A percentile compares a stretch with the other conserved stretches of the same genome.
These are phyloP conservation scores for Elysia crispata DNA, from an alignment of 2,888 invertebrate genomes.

Conservation along the genomic window DNA sequence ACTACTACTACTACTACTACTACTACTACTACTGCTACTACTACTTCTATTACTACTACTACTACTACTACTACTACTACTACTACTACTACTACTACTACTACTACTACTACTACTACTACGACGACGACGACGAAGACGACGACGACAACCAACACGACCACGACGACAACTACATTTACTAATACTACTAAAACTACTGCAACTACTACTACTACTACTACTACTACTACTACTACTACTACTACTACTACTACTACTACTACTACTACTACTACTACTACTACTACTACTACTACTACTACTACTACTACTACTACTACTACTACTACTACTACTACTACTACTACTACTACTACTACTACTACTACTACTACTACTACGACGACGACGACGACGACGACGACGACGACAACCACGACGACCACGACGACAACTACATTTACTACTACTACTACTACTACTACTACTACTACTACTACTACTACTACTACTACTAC, in stretches of 20 bases:
- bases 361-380: too few species aligned
- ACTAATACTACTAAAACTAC: too few species aligned
- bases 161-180: too few species aligned
- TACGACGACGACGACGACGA: too few species aligned
- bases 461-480: background rate
- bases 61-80: constrained; percentile 47
- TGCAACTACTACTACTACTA: constrained; percentile 14
- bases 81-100: constrained; percentile 36
- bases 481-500: background rate
- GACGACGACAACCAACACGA: too few species aligned
- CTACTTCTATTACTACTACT: constrained; percentile 49
- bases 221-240: constrained; percentile 9
- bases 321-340: constrained; percentile 10
- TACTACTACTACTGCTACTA: constrained; percentile 49
- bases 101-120: too few species aligned
- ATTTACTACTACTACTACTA: too few species aligned
- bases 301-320: constrained; percentile 34
- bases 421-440: too few species aligned
- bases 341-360: background rate
- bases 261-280: constrained; percentile 17
- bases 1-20: constrained; percentile 50
- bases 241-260: constrained; percentile 9
- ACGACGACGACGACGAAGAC: too few species aligned
- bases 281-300: constrained; percentile 31
- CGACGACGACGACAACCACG: too few species aligned